Evolutionary conservation across 2,113 vertebrate genomes (phyloP).

Genomic region (Gopherus evgoodei): DNA sequence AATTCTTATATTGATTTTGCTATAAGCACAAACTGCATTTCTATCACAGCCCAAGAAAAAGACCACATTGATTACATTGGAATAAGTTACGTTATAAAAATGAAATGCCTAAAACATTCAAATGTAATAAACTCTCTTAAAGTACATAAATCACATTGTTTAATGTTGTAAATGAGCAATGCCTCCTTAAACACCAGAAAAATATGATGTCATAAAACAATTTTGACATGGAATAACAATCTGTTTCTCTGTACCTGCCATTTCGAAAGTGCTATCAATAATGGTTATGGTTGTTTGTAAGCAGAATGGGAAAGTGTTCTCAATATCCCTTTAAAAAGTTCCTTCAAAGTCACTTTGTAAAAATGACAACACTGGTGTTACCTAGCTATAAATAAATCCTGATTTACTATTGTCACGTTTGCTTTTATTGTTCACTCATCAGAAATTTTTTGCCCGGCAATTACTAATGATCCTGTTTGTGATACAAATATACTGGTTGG

Average conservation of each 20-base stretch:
- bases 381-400: slow-evolving; percentile 77
- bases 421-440: slow-evolving; percentile 79
- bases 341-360: slow-evolving; percentile 83
- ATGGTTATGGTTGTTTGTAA: slow-evolving; percentile 73
- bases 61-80: slow-evolving; percentile 81
- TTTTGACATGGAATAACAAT: slow-evolving; percentile 76
- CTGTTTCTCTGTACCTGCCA: slow-evolving; percentile 69
- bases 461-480: slow-evolving; percentile 39
- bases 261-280: slow-evolving; percentile 78
- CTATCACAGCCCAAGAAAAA: slow-evolving; percentile 67
- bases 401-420: slow-evolving; percentile 77
- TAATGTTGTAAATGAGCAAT: slow-evolving; percentile 79
- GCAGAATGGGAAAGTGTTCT: slow-evolving; percentile 55
- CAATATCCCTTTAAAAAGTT: slow-evolving; percentile 75
- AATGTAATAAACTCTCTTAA: slow-evolving; percentile 78
- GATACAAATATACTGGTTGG: slow-evolving; percentile 50
- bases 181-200: slow-evolving; percentile 80
- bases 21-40: slow-evolving; percentile 76
- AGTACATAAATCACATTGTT: slow-evolving; percentile 80
- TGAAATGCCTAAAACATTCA: slow-evolving; percentile 80
- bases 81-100: slow-evolving; percentile 80
- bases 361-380: slow-evolving; percentile 20
- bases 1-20: slow-evolving; percentile 83
- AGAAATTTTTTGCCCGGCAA: slow-evolving; percentile 71
- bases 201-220: slow-evolving; percentile 76